A percentile compares a stretch with the other conserved stretches of the same genome.
phyloP scores from a whole-genome alignment of 2,888 invertebrate genomes.

The Drosophila dives region DNA sequence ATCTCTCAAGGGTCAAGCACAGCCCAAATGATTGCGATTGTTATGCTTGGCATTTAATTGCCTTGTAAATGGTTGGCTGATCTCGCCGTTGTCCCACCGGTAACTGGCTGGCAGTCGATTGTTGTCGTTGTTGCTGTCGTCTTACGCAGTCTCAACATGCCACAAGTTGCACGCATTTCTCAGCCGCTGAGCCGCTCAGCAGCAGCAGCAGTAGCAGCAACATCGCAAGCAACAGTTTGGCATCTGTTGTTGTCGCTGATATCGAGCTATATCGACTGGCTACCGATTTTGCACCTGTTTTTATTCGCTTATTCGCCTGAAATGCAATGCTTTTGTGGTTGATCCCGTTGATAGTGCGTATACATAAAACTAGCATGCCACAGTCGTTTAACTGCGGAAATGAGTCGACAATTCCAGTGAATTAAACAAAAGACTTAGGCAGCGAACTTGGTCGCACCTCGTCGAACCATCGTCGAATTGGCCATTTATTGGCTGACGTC shows the following conservation, averaged over 20 bases:
- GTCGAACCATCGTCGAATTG: constrained; percentile 14
- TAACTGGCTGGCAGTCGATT: constrained; percentile 67
- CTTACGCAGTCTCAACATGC: constrained; percentile 63
- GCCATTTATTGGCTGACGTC: constrained; percentile 60
- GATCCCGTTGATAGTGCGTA: constrained; percentile 76
- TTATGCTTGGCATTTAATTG: constrained; percentile 81
- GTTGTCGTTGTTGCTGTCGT: constrained; percentile 51
- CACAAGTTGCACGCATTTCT: constrained; percentile 79
- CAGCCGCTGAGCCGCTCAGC: constrained; percentile 14
- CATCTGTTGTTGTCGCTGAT: constrained; percentile 39
- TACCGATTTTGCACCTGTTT: constrained; percentile 78
- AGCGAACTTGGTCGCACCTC: constrained; percentile 61
- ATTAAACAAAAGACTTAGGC: constrained; percentile 69
- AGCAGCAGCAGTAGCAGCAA: constrained; percentile 5
- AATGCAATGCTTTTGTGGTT: constrained; percentile 62
- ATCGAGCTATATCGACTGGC: constrained; percentile 73
- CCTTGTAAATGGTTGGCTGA: constrained; percentile 74
- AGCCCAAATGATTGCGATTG: constrained; percentile 71
- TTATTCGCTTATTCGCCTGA: constrained; percentile 35
- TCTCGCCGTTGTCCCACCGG: constrained; percentile 50
- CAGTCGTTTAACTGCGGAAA: constrained; percentile 70
- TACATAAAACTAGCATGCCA: constrained; percentile 80
- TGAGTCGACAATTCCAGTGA: constrained; percentile 75
- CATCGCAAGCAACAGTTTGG: constrained; percentile 17
- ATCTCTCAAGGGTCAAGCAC: constrained; percentile 60